Conservation (phyloP, 2,888 invertebrate species). For the Xylota segnis region DNA sequence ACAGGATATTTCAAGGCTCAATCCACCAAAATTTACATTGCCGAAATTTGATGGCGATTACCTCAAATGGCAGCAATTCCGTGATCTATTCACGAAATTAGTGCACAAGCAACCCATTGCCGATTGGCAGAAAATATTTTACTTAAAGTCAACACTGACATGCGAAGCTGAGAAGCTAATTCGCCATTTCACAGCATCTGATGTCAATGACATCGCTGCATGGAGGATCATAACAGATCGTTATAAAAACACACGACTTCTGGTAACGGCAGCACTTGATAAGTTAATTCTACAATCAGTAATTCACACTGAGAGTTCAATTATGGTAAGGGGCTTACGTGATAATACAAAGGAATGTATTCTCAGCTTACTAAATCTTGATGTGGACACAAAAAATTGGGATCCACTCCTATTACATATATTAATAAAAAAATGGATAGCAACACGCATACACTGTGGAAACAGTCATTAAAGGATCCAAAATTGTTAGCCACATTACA, state of each 20-base stretch:
- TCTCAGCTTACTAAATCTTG: background rate
- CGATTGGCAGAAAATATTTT: slow-evolving; percentile 47
- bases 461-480: background rate
- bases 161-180: slow-evolving; percentile 48
- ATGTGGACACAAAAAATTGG: no score
- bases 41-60: background rate
- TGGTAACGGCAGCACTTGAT: no score
- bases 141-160: slow-evolving; percentile 52
- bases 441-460: no score
- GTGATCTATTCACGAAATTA: slow-evolving; percentile 37
- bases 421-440: no score
- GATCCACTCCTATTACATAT: no score
- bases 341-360: background rate
- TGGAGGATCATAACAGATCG: slow-evolving; percentile 44
- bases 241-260: slow-evolving; percentile 35
- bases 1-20: no score
- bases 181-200: slow-evolving; percentile 28
- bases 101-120: slow-evolving; percentile 35
- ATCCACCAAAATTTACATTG: no score
- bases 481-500: background rate
- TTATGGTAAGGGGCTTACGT: background rate
- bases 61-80: slow-evolving; percentile 39
- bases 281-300: background rate
- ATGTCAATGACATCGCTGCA: slow-evolving; percentile 6
- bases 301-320: background rate